A percentile compares a stretch with the other conserved stretches of the same genome.
phyloP scores from a whole-genome alignment of 2,113 vertebrate species.

The Girardinichthys multiradiatus region DNA sequence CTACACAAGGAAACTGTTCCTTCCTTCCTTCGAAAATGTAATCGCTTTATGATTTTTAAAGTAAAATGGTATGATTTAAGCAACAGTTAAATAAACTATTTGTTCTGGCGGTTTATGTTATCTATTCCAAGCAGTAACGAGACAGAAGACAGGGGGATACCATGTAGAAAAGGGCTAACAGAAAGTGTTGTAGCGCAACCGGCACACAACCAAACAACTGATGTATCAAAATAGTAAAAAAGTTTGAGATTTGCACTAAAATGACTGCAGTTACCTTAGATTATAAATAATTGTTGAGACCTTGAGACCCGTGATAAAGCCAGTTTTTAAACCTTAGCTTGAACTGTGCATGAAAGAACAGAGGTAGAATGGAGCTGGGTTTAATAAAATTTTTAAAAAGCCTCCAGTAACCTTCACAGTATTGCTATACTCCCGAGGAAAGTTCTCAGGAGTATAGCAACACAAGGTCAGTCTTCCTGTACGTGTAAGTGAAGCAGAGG shows the following conservation, averaged over 20 bases:
- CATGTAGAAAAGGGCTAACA: not conserved
- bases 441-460: not conserved
- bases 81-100: too few species aligned
- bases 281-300: constrained; percentile 26
- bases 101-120: too few species aligned
- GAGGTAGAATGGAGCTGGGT: not conserved
- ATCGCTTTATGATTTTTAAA: too few species aligned
- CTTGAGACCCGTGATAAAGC: constrained; percentile 13
- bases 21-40: too few species aligned
- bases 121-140: too few species aligned
- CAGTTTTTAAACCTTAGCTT: constrained; percentile 1
- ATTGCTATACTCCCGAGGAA: not conserved
- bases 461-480: not conserved
- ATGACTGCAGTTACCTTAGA: constrained; percentile 22
- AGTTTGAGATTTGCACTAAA: constrained; percentile 27
- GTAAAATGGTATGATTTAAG: too few species aligned
- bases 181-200: not conserved
- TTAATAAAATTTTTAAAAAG: not conserved
- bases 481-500: constrained; percentile 12
- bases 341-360: not conserved
- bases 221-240: not conserved
- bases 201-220: not conserved
- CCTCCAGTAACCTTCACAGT: not conserved
- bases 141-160: too few species aligned
- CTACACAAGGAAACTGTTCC: too few species aligned